Evolutionary conservation across 2,888 invertebrate species (phyloP).

Genomic region (Trissoscelio sp.): DNA sequence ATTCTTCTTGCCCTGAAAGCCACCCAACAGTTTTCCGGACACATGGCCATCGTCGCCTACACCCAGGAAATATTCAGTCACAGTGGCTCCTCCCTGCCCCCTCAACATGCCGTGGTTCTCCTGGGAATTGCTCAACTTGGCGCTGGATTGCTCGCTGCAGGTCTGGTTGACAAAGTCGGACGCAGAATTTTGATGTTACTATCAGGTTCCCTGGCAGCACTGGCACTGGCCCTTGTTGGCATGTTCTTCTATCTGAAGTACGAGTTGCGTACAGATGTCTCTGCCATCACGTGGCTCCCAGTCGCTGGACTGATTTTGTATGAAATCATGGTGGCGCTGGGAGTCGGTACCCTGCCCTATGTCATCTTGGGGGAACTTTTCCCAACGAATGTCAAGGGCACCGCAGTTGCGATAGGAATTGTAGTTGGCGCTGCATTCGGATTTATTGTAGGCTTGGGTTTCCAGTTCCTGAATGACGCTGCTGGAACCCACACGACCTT

Average conservation of each 20-base stretch:
- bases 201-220: constrained; percentile 85
- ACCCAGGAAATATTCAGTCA: constrained; percentile 87
- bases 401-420: constrained; percentile 87
- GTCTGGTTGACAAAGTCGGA: constrained; percentile 86
- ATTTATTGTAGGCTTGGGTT: constrained; percentile 86
- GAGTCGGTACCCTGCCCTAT: constrained; percentile 87
- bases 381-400: constrained; percentile 87
- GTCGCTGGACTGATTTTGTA: constrained; percentile 86
- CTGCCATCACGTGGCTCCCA: constrained; percentile 85
- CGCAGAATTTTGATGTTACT: constrained; percentile 86
- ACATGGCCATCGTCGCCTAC: constrained; percentile 86
- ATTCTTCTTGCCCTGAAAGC: constrained; percentile 87
- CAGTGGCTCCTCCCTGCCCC: constrained; percentile 84
- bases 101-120: constrained; percentile 85
- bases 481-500: constrained; percentile 85
- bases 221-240: constrained; percentile 85
- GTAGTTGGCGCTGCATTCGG: constrained; percentile 86
- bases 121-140: constrained; percentile 85
- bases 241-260: constrained; percentile 85
- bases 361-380: constrained; percentile 87
- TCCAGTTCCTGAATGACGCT: constrained; percentile 85
- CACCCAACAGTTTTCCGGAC: constrained; percentile 86
- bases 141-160: constrained; percentile 85
- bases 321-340: constrained; percentile 87
- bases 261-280: constrained; percentile 83